Base-by-base conservation (phyloP, 2,797 vertebrate species). In the Aldrovandia affinis region DNA sequence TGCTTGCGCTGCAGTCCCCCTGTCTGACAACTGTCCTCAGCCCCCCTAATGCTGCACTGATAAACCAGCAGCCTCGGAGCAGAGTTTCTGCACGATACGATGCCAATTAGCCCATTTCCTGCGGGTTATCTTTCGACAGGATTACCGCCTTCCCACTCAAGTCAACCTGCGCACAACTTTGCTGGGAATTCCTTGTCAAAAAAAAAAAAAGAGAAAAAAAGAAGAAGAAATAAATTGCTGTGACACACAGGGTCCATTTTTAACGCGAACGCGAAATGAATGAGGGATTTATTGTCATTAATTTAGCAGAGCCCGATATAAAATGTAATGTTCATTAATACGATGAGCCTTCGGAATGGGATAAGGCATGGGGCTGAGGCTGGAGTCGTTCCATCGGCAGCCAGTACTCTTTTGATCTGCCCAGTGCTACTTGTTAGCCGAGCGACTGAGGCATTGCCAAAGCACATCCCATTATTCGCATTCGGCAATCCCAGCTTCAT, bases 141-240 rank as follows among this genome's bases (percentile, higher is more conserved):
- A 36, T 84, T 73, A 7, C 15, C 1, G 7, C 5, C 33, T 18
- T 73, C n/a, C 59, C 55, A 15, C 42, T 80, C 78, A 80, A 63
- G 5, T n/a, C 22, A n/a, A 28, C 65, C 12, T 39, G 68, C 4
- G 8, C 55, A 36, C 0, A 73, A 42, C 36, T 39, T n/a, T 42
- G 3, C 15, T 12, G 28, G 50, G 1, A 30, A 1, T 39, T 73
- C 2, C 18, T 7, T 39, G 14, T 73, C 68, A 73, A 39, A 8
- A 5, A 42, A 39, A 73, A 73, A 39, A 73, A 73, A 7, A 73
- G 20, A 82, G 81, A 82, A 84, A 86, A 84, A 78, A 84, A 65
- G 77, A 83, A 86, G 83, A 86, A 81, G 54, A 54, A 54, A 12
- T 22, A 25, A 59, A 22, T 20, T 1, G 57, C n/a, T 63, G 25